Evolutionary conservation across 2,888 invertebrate species (phyloP), one percentile per base, ranked within the genome.

Genomic region (Macrophya alboannulata): DNA sequence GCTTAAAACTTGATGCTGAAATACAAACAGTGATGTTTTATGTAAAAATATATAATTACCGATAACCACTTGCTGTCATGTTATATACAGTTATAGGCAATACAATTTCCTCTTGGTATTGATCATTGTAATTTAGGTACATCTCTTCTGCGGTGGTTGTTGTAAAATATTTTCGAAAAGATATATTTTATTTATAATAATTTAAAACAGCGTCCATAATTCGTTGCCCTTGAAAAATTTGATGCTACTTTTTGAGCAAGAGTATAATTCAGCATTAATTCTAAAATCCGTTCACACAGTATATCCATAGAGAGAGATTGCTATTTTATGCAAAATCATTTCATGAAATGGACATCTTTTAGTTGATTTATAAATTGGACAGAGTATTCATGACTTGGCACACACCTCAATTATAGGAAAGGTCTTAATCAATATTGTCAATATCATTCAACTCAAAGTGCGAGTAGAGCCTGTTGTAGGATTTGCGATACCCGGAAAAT

Each of bases 1-100:
- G 2, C 43, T 71, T 82, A 43, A 82, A 31, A 55, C 51, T n/a
- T 21, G 37, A 17, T 5, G 85, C 85, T 85, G 59, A 37, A 85
- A 85, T 55, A 25, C 43, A 25, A 43, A 45, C n/a, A 21, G 10
- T 45, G 15, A 45, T 43, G 9, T 45, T 15, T 25, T 15, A 43
- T 48, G 12, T 45, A 25, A 21, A 45, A 48, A 1, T 45, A n/a
- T n/a, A 74, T n/a, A 45, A 8, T n/a, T 72, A 31, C 17, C 31
- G n/a, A 40, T n/a, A 17, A 43, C 17, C 10, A 37, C 15, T 17
- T 2, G 21, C 12, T 25, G 4, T 62, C 8, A 6, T 62, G 25
- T 62, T 10, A 62, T 25, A 25, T 62, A 25, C 10, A 25, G 25
- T 25, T 25, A 25, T 48, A 48, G 48, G 1, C 12, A 48, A 8